Conservation (phyloP, 2,888 invertebrate species). For the Timema cristinae region DNA sequence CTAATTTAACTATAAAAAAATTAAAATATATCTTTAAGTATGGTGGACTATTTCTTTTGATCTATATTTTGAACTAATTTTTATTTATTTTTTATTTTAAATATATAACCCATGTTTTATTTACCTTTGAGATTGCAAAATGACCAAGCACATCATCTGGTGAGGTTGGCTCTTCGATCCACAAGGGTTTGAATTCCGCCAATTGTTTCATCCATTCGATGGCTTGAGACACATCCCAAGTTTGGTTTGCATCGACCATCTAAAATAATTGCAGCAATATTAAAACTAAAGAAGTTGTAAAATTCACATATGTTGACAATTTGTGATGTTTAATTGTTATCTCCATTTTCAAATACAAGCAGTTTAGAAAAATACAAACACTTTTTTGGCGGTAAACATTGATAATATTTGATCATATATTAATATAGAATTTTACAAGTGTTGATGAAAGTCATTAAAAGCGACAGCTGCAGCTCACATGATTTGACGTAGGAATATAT, state of each 20-base stretch:
- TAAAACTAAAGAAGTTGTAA: too few species aligned
- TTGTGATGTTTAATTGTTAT: too few species aligned
- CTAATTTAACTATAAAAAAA: too few species aligned
- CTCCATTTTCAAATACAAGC: too few species aligned
- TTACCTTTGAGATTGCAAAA: constrained; percentile 68
- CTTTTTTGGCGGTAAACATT: too few species aligned
- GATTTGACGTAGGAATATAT: too few species aligned
- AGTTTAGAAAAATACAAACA: too few species aligned
- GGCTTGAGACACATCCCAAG: constrained; percentile 82
- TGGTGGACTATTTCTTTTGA: background rate
- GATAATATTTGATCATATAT: too few species aligned
- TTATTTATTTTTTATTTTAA: background rate
- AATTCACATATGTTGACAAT: too few species aligned
- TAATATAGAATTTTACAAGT: too few species aligned
- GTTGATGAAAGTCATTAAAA: too few species aligned
- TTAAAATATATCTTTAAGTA: background rate
- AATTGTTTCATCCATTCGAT: constrained; percentile 81
- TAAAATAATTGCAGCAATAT: constrained; percentile 37
- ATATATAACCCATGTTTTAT: background rate
- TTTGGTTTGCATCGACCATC: constrained; percentile 88
- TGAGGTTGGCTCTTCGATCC: constrained; percentile 93
- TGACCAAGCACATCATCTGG: constrained; percentile 91
- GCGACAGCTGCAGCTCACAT: too few species aligned
- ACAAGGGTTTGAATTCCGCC: constrained; percentile 67
- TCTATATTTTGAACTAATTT: constrained; percentile 7